Percentiles rank a stretch among this genome's conserved stretches.
Evolutionary conservation across 2,113 vertebrate species (phyloP).

Genomic region (Manacus vitellinus): DNA sequence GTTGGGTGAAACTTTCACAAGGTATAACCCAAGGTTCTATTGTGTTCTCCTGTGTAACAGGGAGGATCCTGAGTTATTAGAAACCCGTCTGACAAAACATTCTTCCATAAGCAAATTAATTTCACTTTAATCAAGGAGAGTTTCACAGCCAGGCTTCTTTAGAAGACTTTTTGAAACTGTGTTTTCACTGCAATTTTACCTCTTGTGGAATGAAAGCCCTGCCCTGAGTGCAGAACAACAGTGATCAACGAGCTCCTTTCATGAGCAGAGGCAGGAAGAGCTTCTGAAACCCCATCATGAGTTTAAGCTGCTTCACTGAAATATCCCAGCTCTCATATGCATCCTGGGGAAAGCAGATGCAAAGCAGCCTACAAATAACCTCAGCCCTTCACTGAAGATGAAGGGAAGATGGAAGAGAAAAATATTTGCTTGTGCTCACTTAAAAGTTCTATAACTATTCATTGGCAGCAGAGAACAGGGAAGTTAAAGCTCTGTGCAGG

Average conservation of each 20-base stretch:
- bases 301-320: background rate
- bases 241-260: background rate
- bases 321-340: background rate
- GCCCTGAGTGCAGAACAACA: background rate
- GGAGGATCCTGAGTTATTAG: background rate
- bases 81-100: background rate
- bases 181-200: background rate
- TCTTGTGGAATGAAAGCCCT: background rate
- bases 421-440: background rate
- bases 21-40: fast-evolving
- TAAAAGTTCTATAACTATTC: background rate
- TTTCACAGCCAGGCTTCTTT: background rate
- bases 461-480: background rate
- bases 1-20: background rate
- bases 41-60: background rate
- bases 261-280: background rate
- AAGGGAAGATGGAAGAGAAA: background rate
- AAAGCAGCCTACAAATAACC: conserved; percentile 13
- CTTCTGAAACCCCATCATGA: background rate
- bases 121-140: background rate
- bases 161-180: background rate
- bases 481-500: background rate
- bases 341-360: background rate
- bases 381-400: background rate
- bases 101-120: background rate